phyloP scores from a whole-genome alignment of 2,888 invertebrate species.

The Creontiades dilutus region DNA sequence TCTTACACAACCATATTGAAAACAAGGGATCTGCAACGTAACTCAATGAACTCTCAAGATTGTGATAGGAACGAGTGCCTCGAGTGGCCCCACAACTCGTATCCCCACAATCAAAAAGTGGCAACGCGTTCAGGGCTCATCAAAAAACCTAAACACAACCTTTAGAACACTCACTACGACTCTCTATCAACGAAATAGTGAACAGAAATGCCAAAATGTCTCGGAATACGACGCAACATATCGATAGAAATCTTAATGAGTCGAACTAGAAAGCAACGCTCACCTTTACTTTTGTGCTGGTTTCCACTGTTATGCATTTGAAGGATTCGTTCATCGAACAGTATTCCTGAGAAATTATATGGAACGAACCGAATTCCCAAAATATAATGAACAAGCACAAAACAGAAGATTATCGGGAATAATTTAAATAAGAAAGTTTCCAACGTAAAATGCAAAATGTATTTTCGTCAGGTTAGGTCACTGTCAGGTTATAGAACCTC shows the following conservation, averaged over 20 bases:
- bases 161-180: no score
- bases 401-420: not conserved
- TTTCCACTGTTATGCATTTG: constrained; percentile 33
- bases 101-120: no score
- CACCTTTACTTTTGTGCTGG: constrained; percentile 41
- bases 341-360: not conserved
- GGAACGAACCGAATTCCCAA: not conserved
- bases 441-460: not conserved
- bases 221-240: no score
- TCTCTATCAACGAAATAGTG: no score
- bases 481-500: not conserved
- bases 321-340: constrained; percentile 3
- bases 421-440: not conserved
- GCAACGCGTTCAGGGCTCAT: no score
- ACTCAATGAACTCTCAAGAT: no score
- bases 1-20: no score
- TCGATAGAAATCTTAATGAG: not conserved
- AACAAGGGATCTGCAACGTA: no score
- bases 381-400: not conserved
- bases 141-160: no score
- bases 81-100: no score
- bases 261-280: not conserved
- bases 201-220: no score
- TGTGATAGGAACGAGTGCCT: no score
- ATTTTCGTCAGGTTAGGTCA: not conserved